Base-by-base conservation (phyloP, 2,113 vertebrate species). In the Phrynosoma blainvillii region DNA sequence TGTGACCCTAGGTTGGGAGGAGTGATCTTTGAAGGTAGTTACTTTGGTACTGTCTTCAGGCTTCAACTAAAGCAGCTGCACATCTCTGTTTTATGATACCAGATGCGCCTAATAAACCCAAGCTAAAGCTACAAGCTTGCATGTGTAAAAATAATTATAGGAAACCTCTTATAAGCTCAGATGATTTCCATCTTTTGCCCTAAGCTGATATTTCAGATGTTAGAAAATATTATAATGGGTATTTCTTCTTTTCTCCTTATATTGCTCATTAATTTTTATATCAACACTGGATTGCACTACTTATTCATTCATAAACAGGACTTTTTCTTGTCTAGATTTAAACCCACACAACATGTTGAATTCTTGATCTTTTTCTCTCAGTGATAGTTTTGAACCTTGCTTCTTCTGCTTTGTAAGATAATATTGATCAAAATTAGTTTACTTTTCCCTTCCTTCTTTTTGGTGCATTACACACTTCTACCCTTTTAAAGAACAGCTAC, bases 401-500 rank as follows among this genome's bases (percentile, higher is more conserved):
- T 79, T 54, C 18, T 62, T 62, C 59, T 62, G 13, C 59, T 76
- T 13, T 54, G n/a, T 20, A 62, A 20, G 11, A 80, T 12, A 70
- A 42, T 42, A 21, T 74, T 52, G 5, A 74, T 87, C 47, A 73
- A 87, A 74, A 79, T 62, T 62, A 87, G 36, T 52, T 56, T 56
- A 56, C n/a, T 4, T 18, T 84, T 16, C 21, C 20, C 20, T 18
- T 20, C 71, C 7, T 56, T 32, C 32, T 9, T n/a, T 56, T 30
- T 52, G 13, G 0, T 14, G 21, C 25, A 27, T 91, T 73, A 81
- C 88, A 13, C 52, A 82, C 88, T 78, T 90, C 83, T 9, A 42
- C 42, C 77, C 56, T 21, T 47, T 47, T 90, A 78, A 89, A 91
- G 86, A 90, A 94, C 87, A 92, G 83, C 91, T 91, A 91, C 93